phyloP scores from a whole-genome alignment of 2,113 vertebrate species.

The Hippocampus abdominalis region DNA sequence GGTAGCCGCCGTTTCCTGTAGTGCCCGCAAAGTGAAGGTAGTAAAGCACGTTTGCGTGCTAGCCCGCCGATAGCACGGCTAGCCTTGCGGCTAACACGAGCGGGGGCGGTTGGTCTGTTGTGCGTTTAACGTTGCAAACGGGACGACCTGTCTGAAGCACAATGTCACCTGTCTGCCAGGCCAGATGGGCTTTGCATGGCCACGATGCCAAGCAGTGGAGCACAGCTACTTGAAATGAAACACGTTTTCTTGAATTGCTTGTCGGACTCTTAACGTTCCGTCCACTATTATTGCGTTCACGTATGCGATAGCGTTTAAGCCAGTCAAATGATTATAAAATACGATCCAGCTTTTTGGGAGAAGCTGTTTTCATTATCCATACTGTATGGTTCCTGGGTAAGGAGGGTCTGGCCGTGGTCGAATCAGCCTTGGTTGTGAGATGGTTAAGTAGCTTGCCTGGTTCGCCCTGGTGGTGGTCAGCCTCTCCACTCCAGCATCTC shows the following conservation, averaged over 20 bases:
- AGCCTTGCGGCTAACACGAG: conserved; percentile 51
- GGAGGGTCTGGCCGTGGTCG: conserved; percentile 14
- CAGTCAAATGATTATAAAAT: not conserved
- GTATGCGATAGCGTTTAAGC: not conserved
- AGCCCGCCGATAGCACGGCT: conserved; percentile 46
- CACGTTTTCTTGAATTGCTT: not conserved
- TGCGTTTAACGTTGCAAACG: conserved; percentile 28
- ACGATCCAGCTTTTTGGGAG: not conserved
- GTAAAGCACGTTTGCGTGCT: conserved; percentile 56
- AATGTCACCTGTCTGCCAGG: conserved; percentile 54
- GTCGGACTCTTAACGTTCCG: not conserved
- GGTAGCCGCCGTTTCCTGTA: conserved; percentile 25
- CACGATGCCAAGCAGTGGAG: not conserved
- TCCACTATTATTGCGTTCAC: not conserved
- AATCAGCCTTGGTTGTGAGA: conserved; percentile 13
- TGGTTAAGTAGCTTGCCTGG: conserved; percentile 59
- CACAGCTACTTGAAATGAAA: not conserved
- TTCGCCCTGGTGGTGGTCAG: conserved; percentile 77
- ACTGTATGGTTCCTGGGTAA: conserved; percentile 15
- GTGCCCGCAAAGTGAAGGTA: conserved; percentile 18
- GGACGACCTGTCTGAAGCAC: conserved; percentile 41
- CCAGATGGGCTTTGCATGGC: conserved; percentile 18
- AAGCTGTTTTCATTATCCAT: not conserved
- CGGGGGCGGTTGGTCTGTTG: conserved; percentile 36
- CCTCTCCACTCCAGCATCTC: conserved; percentile 74